Percentiles rank a stretch among this genome's conserved stretches.
These are phyloP conservation scores for Coenobita brevimanus DNA, from an alignment of 1,140 invertebrate species.

Conservation along the genomic window DNA sequence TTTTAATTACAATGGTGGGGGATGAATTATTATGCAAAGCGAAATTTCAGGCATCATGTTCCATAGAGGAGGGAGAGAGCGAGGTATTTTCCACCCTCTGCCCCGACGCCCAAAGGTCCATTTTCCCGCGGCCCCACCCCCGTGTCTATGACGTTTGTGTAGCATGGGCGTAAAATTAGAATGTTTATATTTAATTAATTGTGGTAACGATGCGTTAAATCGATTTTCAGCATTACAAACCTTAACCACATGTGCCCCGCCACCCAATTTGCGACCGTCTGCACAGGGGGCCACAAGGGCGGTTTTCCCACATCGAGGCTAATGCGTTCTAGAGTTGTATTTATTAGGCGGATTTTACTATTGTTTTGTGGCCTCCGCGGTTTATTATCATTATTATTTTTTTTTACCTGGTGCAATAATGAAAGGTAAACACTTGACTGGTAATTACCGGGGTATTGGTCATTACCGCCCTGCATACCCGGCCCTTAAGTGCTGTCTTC, in stretches of 20 bases:
- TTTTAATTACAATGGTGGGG: conserved; percentile 69
- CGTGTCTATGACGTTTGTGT: conserved; percentile 66
- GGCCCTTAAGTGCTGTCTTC: not conserved
- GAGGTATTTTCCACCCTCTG: conserved; percentile 44
- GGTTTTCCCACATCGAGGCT: conserved; percentile 27
- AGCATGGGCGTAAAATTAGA: conserved; percentile 67
- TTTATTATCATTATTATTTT: conserved; percentile 43
- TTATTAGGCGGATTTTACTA: conserved; percentile 63
- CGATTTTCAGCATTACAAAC: conserved; percentile 68
- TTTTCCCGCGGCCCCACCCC: conserved; percentile 21
- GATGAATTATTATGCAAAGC: conserved; percentile 69
- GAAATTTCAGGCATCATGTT: conserved; percentile 65
- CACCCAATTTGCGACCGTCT: conserved; percentile 44
- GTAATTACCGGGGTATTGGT: conserved; percentile 57
- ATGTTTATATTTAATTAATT: conserved; percentile 69
- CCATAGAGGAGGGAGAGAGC: conserved; percentile 32
- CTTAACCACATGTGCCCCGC: conserved; percentile 60
- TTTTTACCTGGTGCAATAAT: conserved; percentile 56
- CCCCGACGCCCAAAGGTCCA: conserved; percentile 8
- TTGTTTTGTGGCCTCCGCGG: conserved; percentile 53
- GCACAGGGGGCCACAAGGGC: conserved; percentile 4
- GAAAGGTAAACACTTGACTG: conserved; percentile 57
- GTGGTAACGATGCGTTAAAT: conserved; percentile 68
- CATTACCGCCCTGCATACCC: conserved; percentile 46
- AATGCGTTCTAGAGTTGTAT: conserved; percentile 54